These are phyloP conservation scores for Embiotoca jacksoni DNA, from an alignment of 2,113 vertebrate species.

Conservation along the genomic window DNA sequence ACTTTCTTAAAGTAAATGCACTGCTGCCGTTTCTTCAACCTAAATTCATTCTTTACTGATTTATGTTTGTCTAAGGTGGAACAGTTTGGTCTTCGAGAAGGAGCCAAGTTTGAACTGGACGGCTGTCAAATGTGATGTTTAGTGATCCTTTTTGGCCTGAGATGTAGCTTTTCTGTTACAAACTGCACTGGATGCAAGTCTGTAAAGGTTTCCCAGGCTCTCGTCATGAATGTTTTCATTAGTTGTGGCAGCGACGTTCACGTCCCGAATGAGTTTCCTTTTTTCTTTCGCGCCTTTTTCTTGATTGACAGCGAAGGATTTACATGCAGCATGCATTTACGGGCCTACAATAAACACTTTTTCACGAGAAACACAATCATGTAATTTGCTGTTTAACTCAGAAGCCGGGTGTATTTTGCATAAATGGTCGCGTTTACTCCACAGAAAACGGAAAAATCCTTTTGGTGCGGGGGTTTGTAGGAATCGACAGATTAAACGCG, in stretches of 20 bases:
- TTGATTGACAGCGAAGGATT: constrained; percentile 47
- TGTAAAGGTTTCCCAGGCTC: constrained; percentile 17
- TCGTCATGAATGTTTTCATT: constrained; percentile 10
- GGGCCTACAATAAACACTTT: constrained; percentile 42
- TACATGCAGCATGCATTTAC: constrained; percentile 36
- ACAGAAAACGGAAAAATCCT: neutral
- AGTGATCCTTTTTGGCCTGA: neutral
- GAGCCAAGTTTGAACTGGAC: constrained; percentile 23
- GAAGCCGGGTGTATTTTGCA: neutral
- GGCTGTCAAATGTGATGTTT: constrained; percentile 14
- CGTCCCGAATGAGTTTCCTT: neutral
- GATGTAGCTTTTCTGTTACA: constrained; percentile 17
- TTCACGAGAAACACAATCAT: constrained; percentile 26
- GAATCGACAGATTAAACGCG: constrained; percentile 10
- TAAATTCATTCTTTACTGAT: constrained; percentile 35
- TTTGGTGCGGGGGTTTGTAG: constrained; percentile 8
- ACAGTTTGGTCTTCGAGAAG: constrained; percentile 6
- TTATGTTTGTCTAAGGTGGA: constrained; percentile 17
- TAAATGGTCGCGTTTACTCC: no score
- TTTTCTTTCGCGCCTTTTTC: constrained; percentile 15
- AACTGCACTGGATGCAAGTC: constrained; percentile 44
- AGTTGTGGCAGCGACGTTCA: neutral
- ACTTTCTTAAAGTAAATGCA: constrained; percentile 38
- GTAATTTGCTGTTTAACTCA: neutral
- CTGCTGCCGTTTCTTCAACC: constrained; percentile 42